Conservation (phyloP, 1,140 invertebrate species). For the Meteorus sp. region DNA sequence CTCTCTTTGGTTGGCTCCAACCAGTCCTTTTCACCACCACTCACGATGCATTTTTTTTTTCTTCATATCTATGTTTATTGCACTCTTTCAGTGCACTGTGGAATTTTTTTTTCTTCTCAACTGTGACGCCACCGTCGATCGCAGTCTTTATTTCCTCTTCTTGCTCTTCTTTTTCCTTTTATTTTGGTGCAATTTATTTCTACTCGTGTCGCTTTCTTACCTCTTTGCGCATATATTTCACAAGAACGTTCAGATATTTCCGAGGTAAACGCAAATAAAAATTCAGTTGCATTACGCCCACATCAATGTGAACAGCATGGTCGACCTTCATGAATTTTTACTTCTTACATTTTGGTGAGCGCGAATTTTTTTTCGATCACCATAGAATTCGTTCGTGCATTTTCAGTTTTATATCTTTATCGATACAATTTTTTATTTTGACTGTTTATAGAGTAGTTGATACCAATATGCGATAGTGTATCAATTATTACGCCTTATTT, state of each 20-base stretch:
- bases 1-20: slow-evolving; percentile 13
- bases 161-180: not conserved
- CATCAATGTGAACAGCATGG: slow-evolving; percentile 32
- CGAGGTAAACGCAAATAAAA: slow-evolving; percentile 25
- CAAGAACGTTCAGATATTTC: not conserved
- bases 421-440: not conserved
- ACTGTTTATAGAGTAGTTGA: no score
- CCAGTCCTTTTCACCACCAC: not conserved
- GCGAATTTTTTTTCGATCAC: not conserved
- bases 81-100: not conserved
- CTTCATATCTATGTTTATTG: slow-evolving; percentile 9
- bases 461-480: no score
- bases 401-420: not conserved
- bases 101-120: not conserved
- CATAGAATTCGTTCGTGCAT: not conserved
- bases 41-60: not conserved
- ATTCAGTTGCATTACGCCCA: slow-evolving; percentile 32
- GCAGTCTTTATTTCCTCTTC: no score
- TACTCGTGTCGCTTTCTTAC: slow-evolving; percentile 4
- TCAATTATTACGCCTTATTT: no score
- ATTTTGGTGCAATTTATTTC: slow-evolving; percentile 2
- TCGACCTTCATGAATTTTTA: slow-evolving; percentile 37
- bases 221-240: not conserved
- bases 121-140: no score
- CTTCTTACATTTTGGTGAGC: slow-evolving; percentile 34